Base-by-base conservation (phyloP, 92 coral and sea anemone species). In the Umimayanthus kanabou region DNA sequence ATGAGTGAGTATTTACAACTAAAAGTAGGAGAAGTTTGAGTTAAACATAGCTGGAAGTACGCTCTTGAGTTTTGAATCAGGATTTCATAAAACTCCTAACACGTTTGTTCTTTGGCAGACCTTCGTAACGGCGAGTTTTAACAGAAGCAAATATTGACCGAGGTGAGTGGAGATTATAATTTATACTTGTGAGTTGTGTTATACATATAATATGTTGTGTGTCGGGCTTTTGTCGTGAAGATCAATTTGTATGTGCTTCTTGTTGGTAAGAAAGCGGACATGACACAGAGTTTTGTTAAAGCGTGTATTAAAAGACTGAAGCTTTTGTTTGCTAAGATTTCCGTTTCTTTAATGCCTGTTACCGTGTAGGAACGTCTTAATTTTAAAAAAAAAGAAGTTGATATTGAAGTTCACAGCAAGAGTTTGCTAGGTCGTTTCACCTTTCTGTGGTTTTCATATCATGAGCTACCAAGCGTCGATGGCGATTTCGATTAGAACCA, bases 1-100 rank as follows among this genome's bases (percentile, higher is more conserved):
- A 20, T 43, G 64, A 77, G 65, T 78, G 66, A 43, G 66, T 78
- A n/a, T 42, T 78, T 26, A n/a, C 58, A 15, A 78, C 61, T 43
- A 42, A 76, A 77, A 47, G 58, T 39, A 7, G 80, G 50, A 42
- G 16, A 6, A 33, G 55, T 40, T 42, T 42, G 45, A 3, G 45
- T 42, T 42, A 42, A 42, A 42, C 53, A 43, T 40, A 25, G 57
- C 66, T 11, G 30, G 20, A 3, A 43, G 33, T 22, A 33, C 20
- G 25, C 77, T 26, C 15, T 71, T 10, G 40, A 11, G 23, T 26
- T 18, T 67, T n/a, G 39, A 77, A 77, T 16, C 29, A 45, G 20
- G n/a, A 78, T 50, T 50, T 45, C 16, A 6, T 14, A 49, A 77
- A n/a, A 22, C 66, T 78, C 65, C 39, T 78, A 18, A 28, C 61